Base-by-base conservation (phyloP, 2,113 vertebrate species). In the Percina caprodes region DNA sequence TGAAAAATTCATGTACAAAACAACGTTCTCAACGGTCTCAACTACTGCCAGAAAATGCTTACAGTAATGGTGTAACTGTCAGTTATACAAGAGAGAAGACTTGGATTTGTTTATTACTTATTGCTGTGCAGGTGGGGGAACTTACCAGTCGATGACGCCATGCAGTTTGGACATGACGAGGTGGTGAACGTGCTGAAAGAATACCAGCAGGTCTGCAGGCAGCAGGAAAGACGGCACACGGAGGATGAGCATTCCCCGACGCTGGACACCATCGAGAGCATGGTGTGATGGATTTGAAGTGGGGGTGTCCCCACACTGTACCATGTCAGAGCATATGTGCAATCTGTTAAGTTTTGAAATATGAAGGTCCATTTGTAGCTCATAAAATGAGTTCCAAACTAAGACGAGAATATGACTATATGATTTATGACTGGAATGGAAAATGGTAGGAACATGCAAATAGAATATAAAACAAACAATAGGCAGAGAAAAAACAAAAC, bases 121-220 rank as follows among this genome's bases (percentile, higher is more conserved):
- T 63, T 39, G 30, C 76, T 82, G 55, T 65, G 62, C 83, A 97
- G 97, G 90, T 97, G 97, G 97, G 96, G 95, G 19, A 97, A 96
- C 88, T 93, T 94, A 21, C 94, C 97, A 2, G 84, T 96, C 16
- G 94, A 97, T 42, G 97, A 97, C 21, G 97, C 97, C 24, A 58
- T 95, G 77, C 96, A 96, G 83, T 97, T 97, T 82, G 93, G 95
- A 52, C 95, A 95, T 30, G 73, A 94, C 2, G 91, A 92, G 19
- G 91, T 97, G 30, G 95, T 94, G 60, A 94, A 94, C 62, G 39
- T 96, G 66, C 92, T 97, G 45, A 94, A 93, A 70, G 94, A 96
- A 35, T 97, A 97, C 70, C 95, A 96, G 77, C 88, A 92, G 73
- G 79, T 88, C 75, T 96, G 76, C 79, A 82, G 62, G 54, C 56